Evolutionary conservation across 2,888 invertebrate genomes (phyloP).

Genomic region (Hemithea aestivaria): DNA sequence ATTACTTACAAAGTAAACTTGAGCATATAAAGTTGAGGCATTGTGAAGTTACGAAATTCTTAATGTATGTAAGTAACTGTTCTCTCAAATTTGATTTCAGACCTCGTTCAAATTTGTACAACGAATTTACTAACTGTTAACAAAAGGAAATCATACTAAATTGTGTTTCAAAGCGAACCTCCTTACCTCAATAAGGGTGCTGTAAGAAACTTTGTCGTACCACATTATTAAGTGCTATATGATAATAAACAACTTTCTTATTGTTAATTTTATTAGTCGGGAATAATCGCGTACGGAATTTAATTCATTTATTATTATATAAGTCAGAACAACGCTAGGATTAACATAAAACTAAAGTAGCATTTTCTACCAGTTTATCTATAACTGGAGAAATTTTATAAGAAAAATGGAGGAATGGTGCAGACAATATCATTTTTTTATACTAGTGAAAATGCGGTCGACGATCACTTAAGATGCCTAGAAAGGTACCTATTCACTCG

Average conservation of each 20-base stretch:
- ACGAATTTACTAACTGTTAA: conserved; percentile 17
- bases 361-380: too few species aligned
- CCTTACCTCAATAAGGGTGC: conserved; percentile 17
- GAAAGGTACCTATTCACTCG: too few species aligned
- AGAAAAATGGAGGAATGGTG: too few species aligned
- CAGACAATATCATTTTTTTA: too few species aligned
- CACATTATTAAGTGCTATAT: conserved; percentile 9
- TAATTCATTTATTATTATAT: too few species aligned
- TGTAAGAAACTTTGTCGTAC: conserved; percentile 16
- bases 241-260: conserved; percentile 3
- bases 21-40: conserved; percentile 8
- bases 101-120: conserved; percentile 20
- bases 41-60: conserved; percentile 10
- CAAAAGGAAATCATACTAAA: conserved; percentile 23
- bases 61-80: conserved; percentile 15
- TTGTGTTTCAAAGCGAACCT: conserved; percentile 20
- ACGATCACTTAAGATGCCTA: too few species aligned
- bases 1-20: conserved; percentile 4
- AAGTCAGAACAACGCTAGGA: too few species aligned
- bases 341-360: too few species aligned
- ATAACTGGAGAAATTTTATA: too few species aligned
- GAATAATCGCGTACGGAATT: too few species aligned
- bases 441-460: too few species aligned
- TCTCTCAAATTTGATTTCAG: conserved; percentile 8
- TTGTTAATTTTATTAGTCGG: too few species aligned